Base-by-base conservation (phyloP, 2,888 invertebrate genomes). In the Sussaba pulchella region DNA sequence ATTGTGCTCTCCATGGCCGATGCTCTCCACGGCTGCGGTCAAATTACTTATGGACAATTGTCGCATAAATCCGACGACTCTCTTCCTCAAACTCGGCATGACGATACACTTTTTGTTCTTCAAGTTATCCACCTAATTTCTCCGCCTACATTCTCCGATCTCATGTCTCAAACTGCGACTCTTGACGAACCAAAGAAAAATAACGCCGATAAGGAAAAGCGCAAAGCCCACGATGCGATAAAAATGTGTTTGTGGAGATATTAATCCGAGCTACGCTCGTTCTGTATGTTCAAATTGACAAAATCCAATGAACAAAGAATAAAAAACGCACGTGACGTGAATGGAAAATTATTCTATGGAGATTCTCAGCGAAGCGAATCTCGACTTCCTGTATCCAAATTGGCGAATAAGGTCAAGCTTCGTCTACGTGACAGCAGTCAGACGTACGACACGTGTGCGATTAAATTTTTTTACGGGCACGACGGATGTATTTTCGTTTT, bases 51-150 rank as follows among this genome's bases (percentile, higher is more conserved):
- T 95, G 87, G 95, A 96, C 83, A 96, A 92, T 91, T 96, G 96
- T 83, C 96, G 93, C 91, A 96, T 95, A 91, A 96, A 95, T 82
- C 95, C 95, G 82, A 95, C 95, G 85, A 96, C 95, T 91, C 95
- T 94, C 93, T 96, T 95, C 73, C 95, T 93, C 87, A 96, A 93
- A 77, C 95, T 95, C 87, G 96, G 95, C 96, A 96, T 96, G 74
- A 74, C 87, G 9, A 0, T 14, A 14, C n/a, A 2, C 3, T 54
- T 54, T 54, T 26, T 10, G 10, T 26, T 26, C 26, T 36, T 61
- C 14, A 66, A 78, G 45, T 19, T 64, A 77, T 41, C 59, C 14
- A 54, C 52, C 66, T 67, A 72, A 69, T 54, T 61, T 63, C 17
- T 6, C 45, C 8, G 39, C 3, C 57, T 12, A 52, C 72, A 63